Base-by-base conservation (phyloP, 2,888 invertebrate genomes). In the Pachymerium ferrugineum region DNA sequence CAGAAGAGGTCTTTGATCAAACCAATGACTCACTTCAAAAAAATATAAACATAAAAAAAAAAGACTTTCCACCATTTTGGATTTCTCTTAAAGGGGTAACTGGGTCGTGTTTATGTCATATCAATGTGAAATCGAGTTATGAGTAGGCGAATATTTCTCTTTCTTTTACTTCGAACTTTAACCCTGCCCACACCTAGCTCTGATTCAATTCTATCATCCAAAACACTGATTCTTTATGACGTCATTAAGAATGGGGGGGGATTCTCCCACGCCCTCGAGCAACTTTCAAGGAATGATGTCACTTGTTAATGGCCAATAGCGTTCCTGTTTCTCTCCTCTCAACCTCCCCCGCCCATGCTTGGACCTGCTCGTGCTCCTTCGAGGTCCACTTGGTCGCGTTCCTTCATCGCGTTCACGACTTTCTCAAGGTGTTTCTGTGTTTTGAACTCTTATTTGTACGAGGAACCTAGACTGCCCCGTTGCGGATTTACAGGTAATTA, bases 361-460 rank as follows among this genome's bases (percentile, higher is more conserved):
- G n/a, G 47, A 54, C 47, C 22, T 19, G 22, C 47, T 54, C 47
- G 16, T 8, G 14, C 47, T 10, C 19, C 22, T 54, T 19, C 19
- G 19, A 19, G 47, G 19, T 54, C 47, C 19, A 54, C 47, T n/a
- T 22, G 47, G 47, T 54, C 47, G 47, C 47, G 19, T 54, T 54
- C 4, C 19, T 16, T 8, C 22, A 54, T n/a, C 47, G 47, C 47
- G 47, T 54, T 54, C 47, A 54, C 47, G 19, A 54, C 47, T 54
- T 54, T 54, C 47, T 22, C 47, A 54, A 54, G 47, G 47, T 54
- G 47, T 42, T 12, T 54, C n/a, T 1, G 2, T 5, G 1, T 2
- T n/a, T n/a, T 54, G 47, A 54, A 54, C 47, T 54, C 47, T 54
- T 54, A 54, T 54, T 54, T 54, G 47, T 16, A 22, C 47, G 47